These are phyloP conservation scores for Temnothorax nylanderi DNA, from an alignment of 1,140 invertebrate species.

Conservation along the genomic window DNA sequence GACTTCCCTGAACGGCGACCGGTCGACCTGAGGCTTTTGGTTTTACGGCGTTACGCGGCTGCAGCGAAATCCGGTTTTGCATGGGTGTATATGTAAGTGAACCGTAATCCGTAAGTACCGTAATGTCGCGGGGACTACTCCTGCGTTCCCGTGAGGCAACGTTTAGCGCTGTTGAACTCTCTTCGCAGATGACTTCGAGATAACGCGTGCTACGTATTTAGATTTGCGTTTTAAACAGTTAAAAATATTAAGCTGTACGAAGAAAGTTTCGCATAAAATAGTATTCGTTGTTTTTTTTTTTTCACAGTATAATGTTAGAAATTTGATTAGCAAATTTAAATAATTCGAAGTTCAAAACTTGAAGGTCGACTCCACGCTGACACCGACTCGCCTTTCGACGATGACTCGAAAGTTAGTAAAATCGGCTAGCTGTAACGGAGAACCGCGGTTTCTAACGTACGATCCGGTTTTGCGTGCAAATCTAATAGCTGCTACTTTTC, in stretches of 20 bases:
- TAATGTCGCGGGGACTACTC: slow-evolving; percentile 26
- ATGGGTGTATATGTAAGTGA: slow-evolving; percentile 76
- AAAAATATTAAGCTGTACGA: neutral
- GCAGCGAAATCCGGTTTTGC: slow-evolving; percentile 63
- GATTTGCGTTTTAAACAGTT: neutral
- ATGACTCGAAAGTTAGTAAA: slow-evolving; percentile 47
- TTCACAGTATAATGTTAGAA: neutral
- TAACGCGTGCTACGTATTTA: neutral
- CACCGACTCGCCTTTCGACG: neutral
- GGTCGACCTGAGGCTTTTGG: neutral
- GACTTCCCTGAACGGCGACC: neutral
- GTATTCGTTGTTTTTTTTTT: neutral
- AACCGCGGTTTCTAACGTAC: slow-evolving; percentile 47
- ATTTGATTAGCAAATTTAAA: neutral
- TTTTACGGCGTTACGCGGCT: slow-evolving; percentile 20
- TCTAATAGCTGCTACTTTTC: slow-evolving; percentile 58
- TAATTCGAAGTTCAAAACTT: neutral
- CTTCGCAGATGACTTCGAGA: neutral
- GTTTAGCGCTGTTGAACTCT: slow-evolving; percentile 18
- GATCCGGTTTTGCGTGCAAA: slow-evolving; percentile 55
- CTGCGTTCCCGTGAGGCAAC: neutral
- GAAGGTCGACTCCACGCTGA: neutral
- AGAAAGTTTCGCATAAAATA: neutral
- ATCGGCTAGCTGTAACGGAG: slow-evolving; percentile 38
- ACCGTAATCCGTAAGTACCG: slow-evolving; percentile 55